Base-by-base conservation (phyloP, 1,140 invertebrate species). In the Drosophila kanapiae region DNA sequence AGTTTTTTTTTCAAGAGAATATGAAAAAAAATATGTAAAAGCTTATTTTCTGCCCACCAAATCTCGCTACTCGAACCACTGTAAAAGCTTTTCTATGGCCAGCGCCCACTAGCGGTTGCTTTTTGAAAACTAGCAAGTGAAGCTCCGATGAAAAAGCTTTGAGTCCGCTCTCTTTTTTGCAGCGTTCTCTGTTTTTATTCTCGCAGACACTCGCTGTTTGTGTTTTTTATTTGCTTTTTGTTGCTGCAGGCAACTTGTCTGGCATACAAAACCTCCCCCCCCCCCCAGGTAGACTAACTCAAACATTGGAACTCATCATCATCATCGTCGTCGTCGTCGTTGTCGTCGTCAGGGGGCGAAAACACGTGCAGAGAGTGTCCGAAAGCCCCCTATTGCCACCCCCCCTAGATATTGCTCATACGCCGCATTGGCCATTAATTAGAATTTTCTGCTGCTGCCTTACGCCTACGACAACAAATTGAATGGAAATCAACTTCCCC, bases 401-500 rank as follows among this genome's bases (percentile, higher is more conserved):
- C 27, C 27, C 23, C 23, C 40, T 35, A 9, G 23, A 67, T 61
- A 49, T 42, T 31, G 29, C 58, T 62, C 68, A 78, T 62, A 70
- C 48, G 53, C 35, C 29, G 56, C 60, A 58, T 78, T 85, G 47
- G 45, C 76, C 71, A 88, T 87, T 83, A 88, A 87, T 83, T 77
- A 58, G 38, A 83, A 70, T 85, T 80, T 65, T 65, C 8, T n/a
- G 53, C 53, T 49, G 16, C 29, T 42, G 35, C 61, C 54, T 61
- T 69, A 78, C 33, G 84, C 80, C 84, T 83, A 88, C 77, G 84
- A 88, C 77, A 84, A 88, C 59, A 78, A 78, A 65, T 74, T 57
- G 18, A 58, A 80, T 56, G 75, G 49, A 82, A 82, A 67, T 76
- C 45, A 16, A 47, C 37, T 43, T 43, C 16, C 23, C n/a, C 37